Base-by-base conservation (phyloP, 2,113 vertebrate species). In the human (Homo sapiens) region DNA sequence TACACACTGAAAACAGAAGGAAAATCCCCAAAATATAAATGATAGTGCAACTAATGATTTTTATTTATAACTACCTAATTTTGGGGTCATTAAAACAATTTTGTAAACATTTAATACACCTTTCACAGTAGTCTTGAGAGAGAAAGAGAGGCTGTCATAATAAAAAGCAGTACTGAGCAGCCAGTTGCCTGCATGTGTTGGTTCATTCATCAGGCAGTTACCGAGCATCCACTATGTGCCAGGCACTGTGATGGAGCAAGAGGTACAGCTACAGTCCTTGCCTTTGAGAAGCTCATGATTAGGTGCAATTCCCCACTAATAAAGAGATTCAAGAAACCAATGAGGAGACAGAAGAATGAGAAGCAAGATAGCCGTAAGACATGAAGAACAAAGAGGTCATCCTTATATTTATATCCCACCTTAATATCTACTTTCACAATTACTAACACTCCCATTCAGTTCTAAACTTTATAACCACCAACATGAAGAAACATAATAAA, bases 51-150 rank as follows among this genome's bases (percentile, higher is more conserved):
- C 61, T n/a, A 35, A 55, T 85, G 6, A 93, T n/a, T 78, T 95
- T 64, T 92, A 91, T n/a, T 96, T 82, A 90, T 3, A 93, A 16
- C 10, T 80, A 95, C 8, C 18, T 55, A 88, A 91, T 30, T 84
- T 76, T 81, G 64, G 32, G 90, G 25, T 57, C 70, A 92, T n/a
- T 95, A 79, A 95, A 82, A 72, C 87, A 87, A 79, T 78, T 95
- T n/a, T 48, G 72, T 35, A 88, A 90, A 79, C 10, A 87, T 68
- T 43, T 88, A 79, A 86, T 50, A 68, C 16, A 79, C 68, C 50
- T 90, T 61, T 66, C 45, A 70, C 3, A 83, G 27, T 68, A 50
- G 32, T 76, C 22, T 75, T 2, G 9, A 72, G 22, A 57, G 35
- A 48, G 22, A 55, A 27, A 52, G 40, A 89, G 35, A 32, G 32